These are phyloP conservation scores for Apotomis capreana DNA, from an alignment of 2,888 invertebrate species.

Conservation along the genomic window DNA sequence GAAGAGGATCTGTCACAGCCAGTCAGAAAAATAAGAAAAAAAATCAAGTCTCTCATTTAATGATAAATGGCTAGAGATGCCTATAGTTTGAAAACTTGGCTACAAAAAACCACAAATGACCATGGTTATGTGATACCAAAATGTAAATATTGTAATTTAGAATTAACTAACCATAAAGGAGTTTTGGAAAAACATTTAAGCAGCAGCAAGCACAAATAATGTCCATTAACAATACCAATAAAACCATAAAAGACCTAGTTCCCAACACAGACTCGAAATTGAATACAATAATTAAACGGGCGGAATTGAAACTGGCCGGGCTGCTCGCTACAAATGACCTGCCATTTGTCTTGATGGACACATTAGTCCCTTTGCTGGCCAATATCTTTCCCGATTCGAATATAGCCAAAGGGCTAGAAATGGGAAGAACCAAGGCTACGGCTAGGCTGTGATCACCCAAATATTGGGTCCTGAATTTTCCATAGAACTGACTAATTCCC, in stretches of 20 bases:
- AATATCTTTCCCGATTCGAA: constrained; percentile 27
- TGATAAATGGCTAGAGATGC: too few species aligned
- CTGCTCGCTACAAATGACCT: background rate
- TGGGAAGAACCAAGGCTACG: constrained; percentile 24
- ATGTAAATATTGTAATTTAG: constrained; percentile 5
- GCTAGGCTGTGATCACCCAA: constrained; percentile 27
- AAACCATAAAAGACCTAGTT: too few species aligned
- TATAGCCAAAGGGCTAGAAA: constrained; percentile 19
- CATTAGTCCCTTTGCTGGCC: constrained; percentile 17
- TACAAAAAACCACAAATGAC: background rate
- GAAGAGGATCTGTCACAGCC: too few species aligned
- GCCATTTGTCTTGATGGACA: constrained; percentile 23
- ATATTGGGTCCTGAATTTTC: constrained; percentile 16
- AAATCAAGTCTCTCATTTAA: too few species aligned
- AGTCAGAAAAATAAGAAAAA: too few species aligned
- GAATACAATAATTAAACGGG: too few species aligned
- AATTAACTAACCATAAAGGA: background rate
- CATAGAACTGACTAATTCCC: background rate
- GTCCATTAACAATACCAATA: too few species aligned
- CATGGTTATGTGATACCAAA: background rate
- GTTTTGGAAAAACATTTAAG: constrained; percentile 19
- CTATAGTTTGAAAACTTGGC: background rate
- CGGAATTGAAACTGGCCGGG: too few species aligned
- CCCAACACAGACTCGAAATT: too few species aligned
- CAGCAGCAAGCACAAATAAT: too few species aligned